Base-by-base conservation (phyloP, 2,888 invertebrate genomes). In the Ophion obscuratus region DNA sequence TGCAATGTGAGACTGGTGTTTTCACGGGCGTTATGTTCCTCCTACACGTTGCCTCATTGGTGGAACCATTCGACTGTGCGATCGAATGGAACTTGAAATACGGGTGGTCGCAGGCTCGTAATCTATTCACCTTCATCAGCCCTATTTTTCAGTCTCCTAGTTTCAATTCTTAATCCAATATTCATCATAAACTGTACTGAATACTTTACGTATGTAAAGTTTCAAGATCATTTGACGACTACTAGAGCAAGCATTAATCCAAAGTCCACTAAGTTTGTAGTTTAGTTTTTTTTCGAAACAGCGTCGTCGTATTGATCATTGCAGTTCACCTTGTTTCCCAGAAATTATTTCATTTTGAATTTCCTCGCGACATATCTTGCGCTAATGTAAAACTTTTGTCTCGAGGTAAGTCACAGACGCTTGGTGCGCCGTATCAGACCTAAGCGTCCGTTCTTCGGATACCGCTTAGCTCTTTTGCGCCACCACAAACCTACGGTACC, bases 1-100 rank as follows among this genome's bases (percentile, higher is more conserved):
- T 80, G 68, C 70, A 57, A 79, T 44, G 70, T 64, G 47, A 70
- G 79, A 75, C 62, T 47, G 75, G 40, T 36, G 68, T 79, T 79
- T 68, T 83, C 75, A 62, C 24, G 47, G 75, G 75, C 70, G 31
- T 79, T 47, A 14, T 10, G 66, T 66, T 67, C 20, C 17, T 62
- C 67, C n/a, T 64, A 24, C 57, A 40, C 40, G 64, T 74, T 74
- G 70, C 40, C 59, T 27, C 31, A 73, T 61, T 59, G 40, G 47
- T 67, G 68, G 44, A 9, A 66, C 44, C 70, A 24, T 83, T 83
- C 7, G 20, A 61, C 68, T 36, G 62, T 14, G 62, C n/a, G 40
- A 83, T 62, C 36, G 68, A 74, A 73, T 14, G 0, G 20, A 64
- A 75, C 64, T 66, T 71, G 44, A 47, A 80, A 79, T 20, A 57